Percentiles rank a stretch among this genome's conserved stretches.
phyloP scores from a whole-genome alignment of 2,888 invertebrate genomes.

The Xanthia icteritia region DNA sequence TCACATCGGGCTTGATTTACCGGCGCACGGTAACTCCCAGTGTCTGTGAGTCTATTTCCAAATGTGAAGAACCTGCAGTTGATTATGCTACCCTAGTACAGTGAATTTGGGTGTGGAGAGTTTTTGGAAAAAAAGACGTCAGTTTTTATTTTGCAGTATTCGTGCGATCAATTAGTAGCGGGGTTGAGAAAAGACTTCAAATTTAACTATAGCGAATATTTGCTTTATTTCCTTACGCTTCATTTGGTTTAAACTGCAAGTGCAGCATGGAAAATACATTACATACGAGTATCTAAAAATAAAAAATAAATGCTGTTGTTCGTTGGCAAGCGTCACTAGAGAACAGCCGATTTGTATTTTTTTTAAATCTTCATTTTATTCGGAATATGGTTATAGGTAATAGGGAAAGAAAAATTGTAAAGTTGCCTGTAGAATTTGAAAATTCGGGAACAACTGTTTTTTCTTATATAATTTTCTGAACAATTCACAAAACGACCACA shows the following conservation, averaged over 20 bases:
- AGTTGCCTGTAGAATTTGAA: too few species aligned
- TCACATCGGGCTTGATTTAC: slow-evolving; percentile 52
- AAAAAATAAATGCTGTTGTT: too few species aligned
- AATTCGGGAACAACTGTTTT: too few species aligned
- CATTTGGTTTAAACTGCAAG: background rate
- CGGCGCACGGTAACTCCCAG: slow-evolving; percentile 2
- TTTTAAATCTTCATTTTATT: background rate
- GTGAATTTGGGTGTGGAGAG: background rate
- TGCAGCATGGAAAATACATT: background rate
- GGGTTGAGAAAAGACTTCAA: background rate
- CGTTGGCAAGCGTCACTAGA: too few species aligned
- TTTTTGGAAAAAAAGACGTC: background rate
- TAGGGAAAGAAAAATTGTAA: too few species aligned
- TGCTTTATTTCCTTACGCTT: background rate
- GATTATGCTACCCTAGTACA: slow-evolving; percentile 36
- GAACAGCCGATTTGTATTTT: too few species aligned
- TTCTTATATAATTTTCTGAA: too few species aligned
- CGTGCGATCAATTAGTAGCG: background rate
- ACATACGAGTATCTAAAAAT: too few species aligned
- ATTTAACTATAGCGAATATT: background rate
- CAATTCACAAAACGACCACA: too few species aligned
- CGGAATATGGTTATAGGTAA: too few species aligned
- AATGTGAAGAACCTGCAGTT: slow-evolving; percentile 25
- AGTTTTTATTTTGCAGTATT: background rate
- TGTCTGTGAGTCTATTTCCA: slow-evolving; percentile 12